Evolutionary conservation across 1,140 invertebrate genomes (phyloP), one percentile per base, ranked within the genome.

Genomic region (Zophobas morio): DNA sequence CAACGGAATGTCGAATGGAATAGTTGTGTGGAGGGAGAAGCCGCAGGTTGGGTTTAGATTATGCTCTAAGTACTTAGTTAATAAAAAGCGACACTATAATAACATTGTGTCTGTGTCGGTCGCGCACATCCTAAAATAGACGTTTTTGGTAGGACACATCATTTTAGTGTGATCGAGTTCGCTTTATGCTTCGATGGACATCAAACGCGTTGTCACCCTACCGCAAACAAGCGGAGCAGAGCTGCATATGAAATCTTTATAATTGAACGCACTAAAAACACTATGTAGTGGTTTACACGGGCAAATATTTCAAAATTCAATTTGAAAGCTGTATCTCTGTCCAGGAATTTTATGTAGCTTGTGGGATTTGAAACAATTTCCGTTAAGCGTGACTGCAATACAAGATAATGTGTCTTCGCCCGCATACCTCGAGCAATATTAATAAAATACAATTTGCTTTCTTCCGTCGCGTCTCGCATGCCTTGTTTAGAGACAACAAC

Each of bases 241-340:
- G 3, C 42, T 46, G 42, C 42, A 46, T 60, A 36, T 60, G 56
- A 35, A 5, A 39, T 8, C 34, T 39, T 5, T 60, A 20, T 60
- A 60, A 60, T 60, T 39, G 2, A 60, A 60, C 36, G 1, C 37
- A 39, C 56, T 60, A 60, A 36, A 60, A 60, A 54, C 35, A 54
- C 20, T 20, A 34, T 54, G 53, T 36, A 57, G 20, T 6, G 6
- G 20, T 57, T 32, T 20, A 34, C 51, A 4, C 20, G 32, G 32
- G 46, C 49, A 72, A 53, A 72, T 53, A 51, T 49, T 72, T 49
- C 47, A 51, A 72, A 49, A 51, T 72, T 49, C 70, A 72, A 72
- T 72, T 53, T 51, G 33, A 36, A 72, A 72, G 35, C 51, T 72
- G 20, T 72, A 8, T 60, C 56, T 60, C 37, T 60, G 56, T 60